Evolutionary conservation across 2,888 invertebrate species (phyloP).

Genomic region (Drosophila infuscata): DNA sequence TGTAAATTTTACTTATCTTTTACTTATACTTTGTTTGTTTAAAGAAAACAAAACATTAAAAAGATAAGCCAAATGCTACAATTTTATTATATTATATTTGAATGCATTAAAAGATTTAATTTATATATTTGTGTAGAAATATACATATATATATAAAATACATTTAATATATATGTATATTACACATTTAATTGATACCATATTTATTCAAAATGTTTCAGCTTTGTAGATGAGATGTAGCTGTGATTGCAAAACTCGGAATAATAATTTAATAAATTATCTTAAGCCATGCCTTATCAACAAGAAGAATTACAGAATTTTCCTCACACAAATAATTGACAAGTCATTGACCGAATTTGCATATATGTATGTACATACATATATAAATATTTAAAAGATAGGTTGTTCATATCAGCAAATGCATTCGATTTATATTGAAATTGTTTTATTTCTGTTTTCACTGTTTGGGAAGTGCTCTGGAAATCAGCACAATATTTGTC

Average conservation of each 20-base stretch:
- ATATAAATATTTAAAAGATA: slow-evolving; percentile 6
- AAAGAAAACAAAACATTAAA: not conserved
- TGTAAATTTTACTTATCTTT: no score
- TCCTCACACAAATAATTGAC: slow-evolving; percentile 20
- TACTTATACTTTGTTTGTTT: no score
- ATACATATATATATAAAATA: no score
- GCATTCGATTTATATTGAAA: slow-evolving; percentile 14
- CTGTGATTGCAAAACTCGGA: slow-evolving; percentile 1
- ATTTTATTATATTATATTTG: not conserved
- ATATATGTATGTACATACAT: not conserved
- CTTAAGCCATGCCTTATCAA: slow-evolving; percentile 27
- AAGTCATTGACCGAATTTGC: slow-evolving; percentile 41
- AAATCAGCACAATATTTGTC: slow-evolving; percentile 23
- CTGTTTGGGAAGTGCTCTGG: not conserved
- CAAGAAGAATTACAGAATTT: slow-evolving; percentile 23
- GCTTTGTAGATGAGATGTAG: not conserved
- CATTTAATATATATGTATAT: not conserved
- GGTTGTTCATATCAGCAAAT: slow-evolving; percentile 40
- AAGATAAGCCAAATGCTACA: not conserved
- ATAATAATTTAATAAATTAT: slow-evolving; percentile 19
- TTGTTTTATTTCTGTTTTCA: not conserved
- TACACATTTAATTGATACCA: not conserved
- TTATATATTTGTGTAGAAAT: not conserved
- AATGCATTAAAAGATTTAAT: not conserved
- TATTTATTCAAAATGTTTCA: not conserved